A percentile compares a stretch with the other conserved stretches of the same genome.
Evolutionary conservation across 2,113 vertebrate genomes (phyloP).

Genomic region (Laterallus jamaicensis): DNA sequence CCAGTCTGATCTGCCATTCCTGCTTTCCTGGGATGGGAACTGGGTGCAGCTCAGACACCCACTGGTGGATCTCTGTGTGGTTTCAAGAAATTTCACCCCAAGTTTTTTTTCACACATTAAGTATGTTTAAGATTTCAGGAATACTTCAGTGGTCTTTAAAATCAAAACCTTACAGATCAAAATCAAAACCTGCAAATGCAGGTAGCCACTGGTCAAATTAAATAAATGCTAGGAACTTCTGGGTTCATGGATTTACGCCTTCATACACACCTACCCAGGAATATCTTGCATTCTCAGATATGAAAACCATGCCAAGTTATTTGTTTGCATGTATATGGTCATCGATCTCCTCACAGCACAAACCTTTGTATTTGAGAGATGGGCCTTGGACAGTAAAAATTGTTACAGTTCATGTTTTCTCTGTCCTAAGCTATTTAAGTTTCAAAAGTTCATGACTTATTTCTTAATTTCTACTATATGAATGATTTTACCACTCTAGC

Average conservation of each 20-base stretch:
- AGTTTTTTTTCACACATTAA: not conserved
- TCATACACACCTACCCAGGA: not conserved
- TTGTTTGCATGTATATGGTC: not conserved
- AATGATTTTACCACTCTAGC: slow-evolving; percentile 40
- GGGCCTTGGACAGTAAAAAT: not conserved
- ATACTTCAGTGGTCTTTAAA: not conserved
- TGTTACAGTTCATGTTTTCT: not conserved
- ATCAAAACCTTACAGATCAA: not conserved
- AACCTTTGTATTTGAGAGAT: not conserved
- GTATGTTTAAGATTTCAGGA: not conserved
- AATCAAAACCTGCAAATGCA: not conserved
- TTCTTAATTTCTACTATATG: not conserved
- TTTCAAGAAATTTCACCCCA: not conserved
- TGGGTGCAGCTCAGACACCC: fast-evolving
- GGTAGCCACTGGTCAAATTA: not conserved
- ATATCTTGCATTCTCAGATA: not conserved
- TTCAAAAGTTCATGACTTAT: not conserved
- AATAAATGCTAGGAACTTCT: not conserved
- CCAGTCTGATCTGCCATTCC: not conserved
- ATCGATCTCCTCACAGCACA: not conserved
- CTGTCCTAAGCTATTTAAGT: slow-evolving; percentile 27
- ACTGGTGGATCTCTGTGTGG: fast-evolving
- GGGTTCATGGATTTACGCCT: not conserved
- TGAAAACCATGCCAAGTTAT: not conserved
- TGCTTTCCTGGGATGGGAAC: not conserved